Base-by-base conservation (phyloP, 2,113 vertebrate genomes). In the Microtus montanus region DNA sequence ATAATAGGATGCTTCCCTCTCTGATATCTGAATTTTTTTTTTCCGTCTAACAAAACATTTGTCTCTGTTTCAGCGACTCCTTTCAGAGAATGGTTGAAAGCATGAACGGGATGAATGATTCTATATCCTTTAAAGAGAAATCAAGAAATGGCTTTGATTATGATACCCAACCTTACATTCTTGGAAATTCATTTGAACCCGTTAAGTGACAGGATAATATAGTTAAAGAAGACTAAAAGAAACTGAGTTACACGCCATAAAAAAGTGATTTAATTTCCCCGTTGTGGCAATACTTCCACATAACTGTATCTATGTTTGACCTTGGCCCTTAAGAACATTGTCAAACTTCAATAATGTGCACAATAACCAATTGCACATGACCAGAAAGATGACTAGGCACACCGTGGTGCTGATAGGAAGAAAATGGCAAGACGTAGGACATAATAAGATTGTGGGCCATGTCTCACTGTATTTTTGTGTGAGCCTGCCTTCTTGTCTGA, bases 31-130 rank as follows among this genome's bases (percentile, higher is more conserved):
- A 35, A 87, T 68, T 75, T 92, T 95, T 75, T 92, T 95, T 91
- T 75, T 91, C 14, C n/a, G 58, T 92, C 54, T 82, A 86, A 92
- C 22, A 92, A 95, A 93, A 90, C 17, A 87, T 90, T 87, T 94
- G 5, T 61, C 47, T 68, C n/a, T 35, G 44, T 7, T 64, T 91
- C 13, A 64, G n/a, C 61, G 52, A 77, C n/a, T 77, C 9, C 35
- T 77, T 70, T 35, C 58, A 77, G 83, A 47, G 7, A 28, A 63
- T 86, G 78, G 80, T 11, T 24, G 26, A 93, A 58, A 63, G 0
- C 5, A 49, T 74, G 58, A 75, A 87, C 35, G 61, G 10, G 14
- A 41, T 77, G 74, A 2, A 44, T 22, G 19, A 89, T 54, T 7
- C 11, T 4, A 70, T 1, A 19, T 15, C 5, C 90, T 87, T 82